Percentiles rank a stretch among this genome's conserved stretches.
Evolutionary conservation across 2,797 vertebrate species (phyloP).

Genomic region (Cynodonichthys magdalenae): DNA sequence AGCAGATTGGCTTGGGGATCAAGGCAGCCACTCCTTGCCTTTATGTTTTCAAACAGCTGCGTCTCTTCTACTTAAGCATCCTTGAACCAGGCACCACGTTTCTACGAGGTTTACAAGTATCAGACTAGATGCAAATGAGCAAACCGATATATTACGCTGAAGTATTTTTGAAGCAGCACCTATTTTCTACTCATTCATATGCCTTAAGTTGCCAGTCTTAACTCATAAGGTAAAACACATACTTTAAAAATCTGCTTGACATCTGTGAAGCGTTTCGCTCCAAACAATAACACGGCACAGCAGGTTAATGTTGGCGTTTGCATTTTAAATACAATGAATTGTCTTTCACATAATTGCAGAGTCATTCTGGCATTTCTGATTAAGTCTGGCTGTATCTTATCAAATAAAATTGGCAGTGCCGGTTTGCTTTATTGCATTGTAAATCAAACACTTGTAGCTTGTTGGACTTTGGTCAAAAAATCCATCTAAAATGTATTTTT

Average conservation of each 20-base stretch:
- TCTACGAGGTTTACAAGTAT: background rate
- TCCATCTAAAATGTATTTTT: background rate
- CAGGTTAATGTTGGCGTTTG: background rate
- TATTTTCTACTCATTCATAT: conserved; percentile 14
- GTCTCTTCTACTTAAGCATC: conserved; percentile 14
- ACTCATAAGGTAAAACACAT: conserved; percentile 4
- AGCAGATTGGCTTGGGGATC: conserved; percentile 6
- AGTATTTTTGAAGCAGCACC: conserved; percentile 15
- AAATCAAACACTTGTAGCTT: background rate
- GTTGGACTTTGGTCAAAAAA: conserved; percentile 2
- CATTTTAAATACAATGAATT: background rate
- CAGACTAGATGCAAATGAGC: conserved; percentile 4
- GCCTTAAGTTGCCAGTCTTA: conserved; percentile 7
- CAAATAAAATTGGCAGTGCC: background rate
- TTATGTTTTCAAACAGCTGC: conserved; percentile 25
- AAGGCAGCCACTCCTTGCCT: conserved; percentile 15
- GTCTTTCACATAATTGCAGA: background rate
- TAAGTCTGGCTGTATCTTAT: background rate
- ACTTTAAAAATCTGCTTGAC: conserved; percentile 1
- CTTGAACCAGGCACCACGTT: conserved; percentile 15
- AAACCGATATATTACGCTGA: conserved; percentile 15
- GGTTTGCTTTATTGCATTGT: background rate
- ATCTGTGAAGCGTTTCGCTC: background rate
- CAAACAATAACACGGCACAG: background rate
- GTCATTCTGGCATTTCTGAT: background rate